Evolutionary conservation across 2,888 invertebrate species (phyloP).

Genomic region (Lepidocyrtoides sp.): DNA sequence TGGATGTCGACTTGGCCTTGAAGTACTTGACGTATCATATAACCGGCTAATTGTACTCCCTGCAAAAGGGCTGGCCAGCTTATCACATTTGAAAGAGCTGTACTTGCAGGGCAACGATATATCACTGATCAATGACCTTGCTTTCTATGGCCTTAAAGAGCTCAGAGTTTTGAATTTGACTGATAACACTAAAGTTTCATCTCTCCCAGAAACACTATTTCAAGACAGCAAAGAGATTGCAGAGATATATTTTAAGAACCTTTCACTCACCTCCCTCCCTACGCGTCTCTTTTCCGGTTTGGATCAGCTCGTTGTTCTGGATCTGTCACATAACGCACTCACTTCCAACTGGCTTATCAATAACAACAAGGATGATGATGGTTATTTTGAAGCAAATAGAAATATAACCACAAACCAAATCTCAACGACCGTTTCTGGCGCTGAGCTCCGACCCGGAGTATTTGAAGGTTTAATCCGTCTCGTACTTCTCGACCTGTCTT

Average conservation of each 20-base stretch:
- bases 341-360: constrained; percentile 93
- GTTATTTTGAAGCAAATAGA: neutral
- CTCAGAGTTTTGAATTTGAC: constrained; percentile 95
- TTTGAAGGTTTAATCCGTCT: constrained; percentile 96
- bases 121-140: constrained; percentile 94
- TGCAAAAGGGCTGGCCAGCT: constrained; percentile 93
- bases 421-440: constrained; percentile 3
- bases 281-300: constrained; percentile 95
- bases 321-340: constrained; percentile 94
- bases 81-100: constrained; percentile 92
- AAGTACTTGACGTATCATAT: constrained; percentile 93
- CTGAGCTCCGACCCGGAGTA: constrained; percentile 87
- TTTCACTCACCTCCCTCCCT: constrained; percentile 95
- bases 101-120: constrained; percentile 96
- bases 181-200: constrained; percentile 95
- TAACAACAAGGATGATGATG: neutral
- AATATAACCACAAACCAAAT: constrained; percentile 1
- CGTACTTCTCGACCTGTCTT: constrained; percentile 94
- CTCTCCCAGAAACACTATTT: constrained; percentile 95
- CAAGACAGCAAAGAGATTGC: constrained; percentile 93
- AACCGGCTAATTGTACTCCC: constrained; percentile 95
- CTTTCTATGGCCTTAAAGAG: constrained; percentile 93
- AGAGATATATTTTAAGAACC: constrained; percentile 96
- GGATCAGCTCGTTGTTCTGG: constrained; percentile 93
- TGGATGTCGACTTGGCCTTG: constrained; percentile 92